Base-by-base conservation (phyloP, 2,797 vertebrate species). In the Rhynchonycteris naso region DNA sequence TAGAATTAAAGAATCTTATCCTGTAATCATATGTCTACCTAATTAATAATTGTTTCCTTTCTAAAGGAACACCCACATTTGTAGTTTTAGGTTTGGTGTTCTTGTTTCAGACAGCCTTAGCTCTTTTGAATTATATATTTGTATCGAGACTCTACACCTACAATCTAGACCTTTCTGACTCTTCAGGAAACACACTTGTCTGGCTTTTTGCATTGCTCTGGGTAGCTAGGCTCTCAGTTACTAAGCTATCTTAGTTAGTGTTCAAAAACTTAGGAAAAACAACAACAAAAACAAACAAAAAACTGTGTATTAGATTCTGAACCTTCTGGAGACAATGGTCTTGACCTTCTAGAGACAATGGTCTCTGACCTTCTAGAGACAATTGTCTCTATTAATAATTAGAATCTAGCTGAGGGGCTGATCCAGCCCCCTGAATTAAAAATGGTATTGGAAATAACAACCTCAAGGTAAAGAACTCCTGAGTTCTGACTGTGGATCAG, bases 281-380 rank as follows among this genome's bases (percentile, higher is more conserved):
- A 28, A 21, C 35, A 24, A 81, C 30, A n/a, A 66, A 18, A n/a
- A 83, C 43, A 52, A 24, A 33, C 4, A 12, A 52, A 61, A 72
- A 61, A 38, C 11, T 50, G 13, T 74, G 35, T 81, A 69, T 81
- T 94, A 68, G 38, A 59, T 63, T 85, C 56, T 92, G n/a, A 82
- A 95, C 35, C 84, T 91, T 95, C 74, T 86, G 71, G 33, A 92
- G 81, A 79, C 75, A 79, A 26, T 78, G 21, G 75, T 78, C 54
- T 58, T 78, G 38, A n/a, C 35, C 84, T 91, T 95, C 74, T 86
- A 75, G 33, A 92, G 81, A 79, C 75, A 79, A 26, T 78, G 21
- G 75, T 78, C 54, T 58, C 52, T 78, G 38, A n/a, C 35, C 84
- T 91, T 95, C 74, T 86, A 75, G 33, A 92, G 81, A 78, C 75